Conservation (phyloP, 2,113 vertebrate genomes). For the Cariama cristata region DNA sequence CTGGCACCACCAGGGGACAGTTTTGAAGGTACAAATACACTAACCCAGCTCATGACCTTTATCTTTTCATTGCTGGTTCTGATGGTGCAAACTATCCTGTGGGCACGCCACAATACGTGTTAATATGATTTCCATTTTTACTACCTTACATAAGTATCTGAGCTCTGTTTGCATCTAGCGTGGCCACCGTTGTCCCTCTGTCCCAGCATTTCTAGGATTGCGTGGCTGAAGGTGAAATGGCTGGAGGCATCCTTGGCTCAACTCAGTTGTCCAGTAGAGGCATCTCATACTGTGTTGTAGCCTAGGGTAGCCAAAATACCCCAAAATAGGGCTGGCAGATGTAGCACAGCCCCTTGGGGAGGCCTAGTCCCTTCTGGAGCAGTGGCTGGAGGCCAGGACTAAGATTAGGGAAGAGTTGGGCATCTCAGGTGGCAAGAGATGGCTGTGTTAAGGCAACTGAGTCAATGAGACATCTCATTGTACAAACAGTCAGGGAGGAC, state of each 20-base stretch:
- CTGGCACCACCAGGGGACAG: neutral
- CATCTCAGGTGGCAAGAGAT: neutral
- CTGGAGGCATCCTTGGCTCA: neutral
- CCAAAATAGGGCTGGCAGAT: neutral
- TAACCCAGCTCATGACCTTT: neutral
- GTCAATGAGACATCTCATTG: neutral
- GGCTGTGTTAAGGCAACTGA: neutral
- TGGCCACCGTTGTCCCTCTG: neutral
- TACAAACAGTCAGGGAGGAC: neutral
- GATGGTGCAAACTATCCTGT: neutral
- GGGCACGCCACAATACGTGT: neutral
- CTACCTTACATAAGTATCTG: neutral
- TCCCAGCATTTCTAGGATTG: neutral
- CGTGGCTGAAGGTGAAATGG: neutral
- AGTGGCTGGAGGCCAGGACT: neutral
- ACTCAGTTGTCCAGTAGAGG: neutral
- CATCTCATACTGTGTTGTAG: neutral
- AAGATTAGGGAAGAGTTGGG: neutral
- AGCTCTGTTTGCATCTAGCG: neutral
- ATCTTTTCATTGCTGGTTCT: neutral
- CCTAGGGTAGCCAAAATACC: neutral
- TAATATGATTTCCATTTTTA: neutral
- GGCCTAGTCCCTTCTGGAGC: neutral
- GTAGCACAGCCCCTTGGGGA: neutral
- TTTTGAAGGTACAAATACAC: neutral